These are phyloP conservation scores for Tragelaphus buxtoni DNA, from an alignment of 2,113 vertebrate genomes.

Conservation along the genomic window DNA sequence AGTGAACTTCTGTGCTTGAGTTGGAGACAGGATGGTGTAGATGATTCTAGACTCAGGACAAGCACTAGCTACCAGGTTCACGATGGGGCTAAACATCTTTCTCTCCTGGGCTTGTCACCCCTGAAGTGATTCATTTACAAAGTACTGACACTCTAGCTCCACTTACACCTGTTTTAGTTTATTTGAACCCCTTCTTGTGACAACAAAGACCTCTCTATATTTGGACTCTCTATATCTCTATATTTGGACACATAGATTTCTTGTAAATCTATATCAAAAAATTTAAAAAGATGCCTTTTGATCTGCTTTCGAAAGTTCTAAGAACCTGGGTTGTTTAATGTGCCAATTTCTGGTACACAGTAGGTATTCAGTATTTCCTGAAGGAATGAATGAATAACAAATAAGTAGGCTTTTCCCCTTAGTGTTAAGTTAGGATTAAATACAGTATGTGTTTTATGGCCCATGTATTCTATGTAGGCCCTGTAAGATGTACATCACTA, in stretches of 20 bases:
- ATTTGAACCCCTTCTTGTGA: neutral
- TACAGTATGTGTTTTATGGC: neutral
- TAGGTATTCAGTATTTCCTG: neutral
- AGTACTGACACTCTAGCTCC: neutral
- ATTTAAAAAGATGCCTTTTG: neutral
- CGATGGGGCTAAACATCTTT: neutral
- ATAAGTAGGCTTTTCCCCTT: neutral
- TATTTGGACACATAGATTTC: neutral
- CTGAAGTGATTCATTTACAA: neutral
- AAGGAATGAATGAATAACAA: neutral
- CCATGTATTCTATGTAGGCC: neutral
- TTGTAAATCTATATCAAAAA: neutral
- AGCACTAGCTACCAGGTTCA: neutral
- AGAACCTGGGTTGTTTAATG: neutral
- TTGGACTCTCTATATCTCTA: neutral
- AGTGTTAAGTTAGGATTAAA: neutral
- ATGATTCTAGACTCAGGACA: neutral
- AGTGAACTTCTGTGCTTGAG: neutral
- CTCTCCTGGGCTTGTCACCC: neutral
- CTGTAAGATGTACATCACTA: neutral
- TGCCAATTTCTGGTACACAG: neutral
- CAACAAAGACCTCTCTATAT: neutral
- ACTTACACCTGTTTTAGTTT: neutral
- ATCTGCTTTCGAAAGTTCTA: conserved; percentile 9
- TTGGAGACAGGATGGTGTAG: neutral